A percentile compares a stretch with the other conserved stretches of the same genome.
Conservation (phyloP, 2,113 vertebrate species). For the Ciconia boyciana region DNA sequence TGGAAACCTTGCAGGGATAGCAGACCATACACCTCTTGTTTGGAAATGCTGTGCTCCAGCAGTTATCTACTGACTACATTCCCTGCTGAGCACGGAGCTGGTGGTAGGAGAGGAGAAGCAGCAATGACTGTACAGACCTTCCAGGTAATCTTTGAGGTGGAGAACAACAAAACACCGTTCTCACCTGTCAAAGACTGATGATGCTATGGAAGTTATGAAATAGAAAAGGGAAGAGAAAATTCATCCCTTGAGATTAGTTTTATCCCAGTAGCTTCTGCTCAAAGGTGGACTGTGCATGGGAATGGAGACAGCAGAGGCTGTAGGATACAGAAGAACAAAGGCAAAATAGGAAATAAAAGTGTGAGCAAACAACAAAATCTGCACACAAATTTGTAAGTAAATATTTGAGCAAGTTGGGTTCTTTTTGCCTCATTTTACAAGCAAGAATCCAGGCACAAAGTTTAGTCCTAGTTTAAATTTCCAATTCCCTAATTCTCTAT, state of each 20-base stretch:
- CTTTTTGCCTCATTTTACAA: neutral
- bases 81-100: neutral
- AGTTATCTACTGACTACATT: neutral
- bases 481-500: neutral
- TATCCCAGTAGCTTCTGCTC: neutral
- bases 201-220: neutral
- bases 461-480: neutral
- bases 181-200: neutral
- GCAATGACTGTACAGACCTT: neutral
- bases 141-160: neutral
- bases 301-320: neutral
- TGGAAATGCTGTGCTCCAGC: neutral
- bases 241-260: neutral
- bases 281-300: neutral
- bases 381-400: neutral
- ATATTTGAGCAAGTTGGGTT: neutral
- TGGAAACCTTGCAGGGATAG: neutral
- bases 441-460: neutral
- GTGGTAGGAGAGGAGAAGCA: neutral
- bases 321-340: neutral
- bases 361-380: neutral
- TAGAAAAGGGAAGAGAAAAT: neutral
- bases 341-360: neutral
- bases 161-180: neutral
- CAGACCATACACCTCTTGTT: neutral